Percentiles rank a stretch among this genome's conserved stretches.
phyloP scores from a whole-genome alignment of 1,140 invertebrate species.

The Cydia splendana region DNA sequence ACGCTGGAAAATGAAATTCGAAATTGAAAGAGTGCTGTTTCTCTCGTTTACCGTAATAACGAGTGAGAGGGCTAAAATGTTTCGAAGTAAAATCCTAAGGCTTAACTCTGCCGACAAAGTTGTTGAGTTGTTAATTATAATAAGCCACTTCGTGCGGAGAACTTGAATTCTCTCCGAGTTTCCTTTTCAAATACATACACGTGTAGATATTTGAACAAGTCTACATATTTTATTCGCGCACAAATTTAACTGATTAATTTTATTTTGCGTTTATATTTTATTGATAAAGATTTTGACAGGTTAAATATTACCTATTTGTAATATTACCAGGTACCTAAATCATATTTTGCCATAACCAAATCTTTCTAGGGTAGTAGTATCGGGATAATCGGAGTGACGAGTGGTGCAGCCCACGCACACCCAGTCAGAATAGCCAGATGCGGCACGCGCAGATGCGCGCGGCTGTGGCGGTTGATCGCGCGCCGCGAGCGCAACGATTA shows the following conservation, averaged over 20 bases:
- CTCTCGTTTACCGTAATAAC: background rate
- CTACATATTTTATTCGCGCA: no score
- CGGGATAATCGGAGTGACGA: no score
- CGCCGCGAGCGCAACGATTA: slow-evolving; percentile 6
- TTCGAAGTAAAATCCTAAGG: background rate
- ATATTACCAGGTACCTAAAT: no score
- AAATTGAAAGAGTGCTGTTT: background rate
- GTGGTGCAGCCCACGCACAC: background rate
- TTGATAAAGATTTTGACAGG: no score
- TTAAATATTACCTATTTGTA: no score
- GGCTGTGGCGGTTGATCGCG: slow-evolving; percentile 7
- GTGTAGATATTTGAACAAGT: background rate
- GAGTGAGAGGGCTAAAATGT: background rate
- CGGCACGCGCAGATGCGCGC: slow-evolving; percentile 14
- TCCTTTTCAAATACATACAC: slow-evolving; percentile 5
- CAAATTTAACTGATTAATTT: no score
- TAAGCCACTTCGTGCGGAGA: background rate
- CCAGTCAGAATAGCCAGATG: background rate
- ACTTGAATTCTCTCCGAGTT: slow-evolving; percentile 4
- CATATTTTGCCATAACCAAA: no score
- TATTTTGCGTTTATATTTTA: no score
- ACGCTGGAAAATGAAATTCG: background rate
- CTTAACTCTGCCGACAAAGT: background rate
- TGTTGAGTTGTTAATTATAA: slow-evolving; percentile 2
- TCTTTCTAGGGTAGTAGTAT: no score